Evolutionary conservation across 2,113 vertebrate genomes (phyloP).

Genomic region (Gorilla gorilla): DNA sequence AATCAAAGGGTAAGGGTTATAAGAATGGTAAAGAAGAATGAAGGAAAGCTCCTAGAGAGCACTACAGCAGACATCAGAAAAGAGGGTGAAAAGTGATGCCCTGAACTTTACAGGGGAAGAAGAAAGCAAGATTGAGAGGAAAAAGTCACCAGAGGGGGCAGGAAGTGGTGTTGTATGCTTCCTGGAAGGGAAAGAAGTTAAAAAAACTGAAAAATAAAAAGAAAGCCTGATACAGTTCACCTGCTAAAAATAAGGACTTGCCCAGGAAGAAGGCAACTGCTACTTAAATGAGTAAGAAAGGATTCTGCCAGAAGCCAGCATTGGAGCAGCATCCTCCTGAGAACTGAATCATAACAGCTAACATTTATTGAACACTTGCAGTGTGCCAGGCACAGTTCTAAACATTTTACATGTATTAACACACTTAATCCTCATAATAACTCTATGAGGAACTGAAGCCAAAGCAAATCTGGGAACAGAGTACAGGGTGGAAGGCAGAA

Average conservation of each 20-base stretch:
- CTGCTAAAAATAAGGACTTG: constrained; percentile 19
- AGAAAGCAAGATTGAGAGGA: neutral
- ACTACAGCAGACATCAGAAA: neutral
- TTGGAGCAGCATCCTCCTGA: neutral
- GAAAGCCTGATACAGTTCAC: neutral
- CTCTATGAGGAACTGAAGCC: neutral
- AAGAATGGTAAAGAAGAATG: neutral
- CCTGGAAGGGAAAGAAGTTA: neutral
- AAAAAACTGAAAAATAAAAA: neutral
- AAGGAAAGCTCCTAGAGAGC: neutral
- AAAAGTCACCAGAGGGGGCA: neutral
- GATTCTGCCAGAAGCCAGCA: neutral
- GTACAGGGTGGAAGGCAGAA: neutral
- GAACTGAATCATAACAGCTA: neutral
- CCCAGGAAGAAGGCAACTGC: neutral
- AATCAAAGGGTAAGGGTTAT: neutral
- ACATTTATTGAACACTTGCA: neutral
- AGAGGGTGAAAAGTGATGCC: neutral
- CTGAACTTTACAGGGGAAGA: neutral
- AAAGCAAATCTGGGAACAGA: constrained; percentile 36
- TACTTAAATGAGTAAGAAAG: neutral
- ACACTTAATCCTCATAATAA: constrained; percentile 47
- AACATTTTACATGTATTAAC: neutral
- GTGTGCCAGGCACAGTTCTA: neutral
- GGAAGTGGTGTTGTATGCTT: neutral